Evolutionary conservation across 2,797 vertebrate genomes (phyloP).

Genomic region (Neosalanx taihuensis): DNA sequence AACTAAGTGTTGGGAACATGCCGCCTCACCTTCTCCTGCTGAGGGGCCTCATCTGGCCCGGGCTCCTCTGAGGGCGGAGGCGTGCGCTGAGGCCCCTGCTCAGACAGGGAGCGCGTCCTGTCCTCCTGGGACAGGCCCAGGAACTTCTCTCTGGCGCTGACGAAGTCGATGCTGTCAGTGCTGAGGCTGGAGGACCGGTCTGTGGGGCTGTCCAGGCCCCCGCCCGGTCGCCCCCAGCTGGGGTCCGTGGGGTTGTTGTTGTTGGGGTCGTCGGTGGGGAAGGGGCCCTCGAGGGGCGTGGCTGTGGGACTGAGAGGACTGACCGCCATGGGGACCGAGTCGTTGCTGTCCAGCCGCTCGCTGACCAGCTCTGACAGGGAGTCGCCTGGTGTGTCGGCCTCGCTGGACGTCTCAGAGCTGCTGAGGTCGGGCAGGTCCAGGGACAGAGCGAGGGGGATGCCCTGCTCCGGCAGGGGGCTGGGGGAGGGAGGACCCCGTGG

Average conservation of each 20-base stretch:
- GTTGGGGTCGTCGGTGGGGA: slow-evolving; percentile 48
- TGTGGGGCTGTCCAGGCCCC: neutral
- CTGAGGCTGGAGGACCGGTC: slow-evolving; percentile 72
- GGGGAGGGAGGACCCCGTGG: slow-evolving; percentile 12
- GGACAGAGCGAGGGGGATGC: slow-evolving; percentile 35
- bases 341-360: slow-evolving; percentile 17
- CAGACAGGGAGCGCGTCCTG: slow-evolving; percentile 63
- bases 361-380: slow-evolving; percentile 48
- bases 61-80: slow-evolving; percentile 51
- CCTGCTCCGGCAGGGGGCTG: slow-evolving; percentile 33
- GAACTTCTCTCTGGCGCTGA: slow-evolving; percentile 92
- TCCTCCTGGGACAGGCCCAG: slow-evolving; percentile 86
- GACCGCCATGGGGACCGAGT: slow-evolving; percentile 52
- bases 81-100: slow-evolving; percentile 61
- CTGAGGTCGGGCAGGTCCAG: slow-evolving; percentile 38
- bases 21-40: slow-evolving; percentile 42
- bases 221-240: slow-evolving; percentile 15
- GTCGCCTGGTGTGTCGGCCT: slow-evolving; percentile 3
- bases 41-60: slow-evolving; percentile 30
- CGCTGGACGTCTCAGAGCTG: slow-evolving; percentile 63
- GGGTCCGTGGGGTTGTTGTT: slow-evolving; percentile 60
- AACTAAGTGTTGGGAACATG: too few species aligned
- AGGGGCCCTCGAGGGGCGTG: slow-evolving; percentile 9
- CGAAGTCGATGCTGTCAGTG: slow-evolving; percentile 90
- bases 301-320: slow-evolving; percentile 59